Evolutionary conservation across 2,888 invertebrate genomes (phyloP), one percentile per base, ranked within the genome.

Genomic region (Hirtodrosophila trivittata): DNA sequence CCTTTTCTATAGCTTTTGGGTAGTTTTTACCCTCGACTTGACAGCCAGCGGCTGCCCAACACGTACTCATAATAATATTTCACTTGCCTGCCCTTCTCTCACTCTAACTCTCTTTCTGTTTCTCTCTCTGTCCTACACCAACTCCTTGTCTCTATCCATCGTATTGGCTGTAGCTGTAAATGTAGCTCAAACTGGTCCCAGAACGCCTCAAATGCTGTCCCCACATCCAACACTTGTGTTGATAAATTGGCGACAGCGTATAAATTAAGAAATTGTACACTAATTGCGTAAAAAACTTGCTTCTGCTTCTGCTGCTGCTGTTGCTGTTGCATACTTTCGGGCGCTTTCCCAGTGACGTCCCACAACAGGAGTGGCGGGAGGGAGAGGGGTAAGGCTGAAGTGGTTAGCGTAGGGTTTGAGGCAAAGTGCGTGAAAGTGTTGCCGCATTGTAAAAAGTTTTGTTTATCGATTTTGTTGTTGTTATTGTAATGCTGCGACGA

Each of bases 191-290:
- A 39, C 51, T 63, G 58, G 49, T 52, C 37, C 58, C 49, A 39
- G 37, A 39, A 26, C 52, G 33, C 38, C 38, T 38, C 14, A 41
- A 41, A 33, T 35, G 41, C 43, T 28, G 12, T 26, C n/a, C 49
- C 16, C 28, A 9, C 28, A 28, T 21, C 28, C 28, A 28, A 9
- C 6, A 32, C 38, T 39, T 69, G 60, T 70, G 75, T 76, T 87
- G 87, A 87, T 88, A 87, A 88, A 88, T 88, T 87, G 88, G 88
- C 88, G 87, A 87, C 87, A 87, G 86, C 78, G 78, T 82, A 87
- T 88, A 87, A 87, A 87, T 87, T 88, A 87, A 88, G 87, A 88
- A 88, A 88, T 88, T 88, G 83, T 87, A 85, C 86, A 86, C 88
- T 87, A 87, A 87, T 87, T 87, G 86, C 84, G 75, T 84, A 81